These are phyloP conservation scores for Ochropacha duplaris DNA, from an alignment of 2,888 invertebrate species.

Conservation along the genomic window DNA sequence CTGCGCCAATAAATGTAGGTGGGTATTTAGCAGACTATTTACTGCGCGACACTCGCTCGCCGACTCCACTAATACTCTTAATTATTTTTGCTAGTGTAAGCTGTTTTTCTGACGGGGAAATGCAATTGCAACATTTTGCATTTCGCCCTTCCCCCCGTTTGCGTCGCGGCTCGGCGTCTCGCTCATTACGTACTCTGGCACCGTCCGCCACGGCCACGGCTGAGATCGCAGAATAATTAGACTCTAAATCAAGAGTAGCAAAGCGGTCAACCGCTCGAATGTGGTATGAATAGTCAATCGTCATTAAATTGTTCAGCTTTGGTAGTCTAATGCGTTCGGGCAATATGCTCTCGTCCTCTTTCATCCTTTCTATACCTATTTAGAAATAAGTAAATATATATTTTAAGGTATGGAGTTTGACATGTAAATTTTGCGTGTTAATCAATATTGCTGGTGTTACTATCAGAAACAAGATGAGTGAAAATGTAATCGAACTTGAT, in stretches of 20 bases:
- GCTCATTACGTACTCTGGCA: constrained; percentile 73
- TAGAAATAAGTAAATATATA: not conserved
- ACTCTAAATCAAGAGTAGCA: constrained; percentile 80
- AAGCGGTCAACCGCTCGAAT: constrained; percentile 78
- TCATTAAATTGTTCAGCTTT: constrained; percentile 82
- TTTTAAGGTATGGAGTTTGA: not conserved
- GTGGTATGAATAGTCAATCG: constrained; percentile 81
- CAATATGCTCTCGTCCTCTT: constrained; percentile 30
- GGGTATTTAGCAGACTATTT: constrained; percentile 80
- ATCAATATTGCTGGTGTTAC: not conserved
- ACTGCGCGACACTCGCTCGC: constrained; percentile 74
- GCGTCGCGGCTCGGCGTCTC: constrained; percentile 38
- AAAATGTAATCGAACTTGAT: not conserved
- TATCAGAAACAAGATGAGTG: not conserved
- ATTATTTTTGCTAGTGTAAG: constrained; percentile 81
- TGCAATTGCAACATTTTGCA: constrained; percentile 80
- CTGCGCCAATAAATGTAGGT: constrained; percentile 78
- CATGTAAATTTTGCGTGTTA: constrained; percentile 6
- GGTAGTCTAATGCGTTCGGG: constrained; percentile 73
- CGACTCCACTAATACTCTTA: constrained; percentile 80
- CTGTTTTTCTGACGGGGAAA: constrained; percentile 79
- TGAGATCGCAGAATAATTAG: constrained; percentile 80
- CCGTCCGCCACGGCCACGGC: constrained; percentile 71
- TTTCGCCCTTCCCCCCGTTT: constrained; percentile 46
- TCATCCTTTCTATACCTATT: not conserved